phyloP scores from a whole-genome alignment of 1,140 invertebrate species.

The Solenopsis invicta region DNA sequence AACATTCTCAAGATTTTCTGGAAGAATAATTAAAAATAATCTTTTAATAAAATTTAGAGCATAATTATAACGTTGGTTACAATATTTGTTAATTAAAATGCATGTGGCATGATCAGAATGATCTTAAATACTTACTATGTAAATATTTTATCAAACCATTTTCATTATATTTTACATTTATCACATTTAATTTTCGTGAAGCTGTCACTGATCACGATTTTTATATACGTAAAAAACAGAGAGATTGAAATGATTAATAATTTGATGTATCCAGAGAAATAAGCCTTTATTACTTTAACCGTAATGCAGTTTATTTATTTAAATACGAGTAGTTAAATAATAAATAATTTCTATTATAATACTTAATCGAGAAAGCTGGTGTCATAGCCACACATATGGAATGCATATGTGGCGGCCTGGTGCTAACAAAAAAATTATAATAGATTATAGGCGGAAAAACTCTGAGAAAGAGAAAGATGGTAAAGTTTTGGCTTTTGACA shows the following conservation, averaged over 20 bases:
- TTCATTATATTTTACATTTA: neutral
- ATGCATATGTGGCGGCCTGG: neutral
- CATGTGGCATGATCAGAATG: neutral
- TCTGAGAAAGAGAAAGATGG: neutral
- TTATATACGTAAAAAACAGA: neutral
- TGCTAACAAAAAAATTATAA: slow-evolving; percentile 55
- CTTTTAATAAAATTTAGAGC: neutral
- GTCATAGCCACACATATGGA: slow-evolving; percentile 34
- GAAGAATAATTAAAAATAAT: neutral
- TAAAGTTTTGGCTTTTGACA: slow-evolving; percentile 73
- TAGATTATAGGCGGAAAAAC: slow-evolving; percentile 59
- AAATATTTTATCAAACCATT: neutral
- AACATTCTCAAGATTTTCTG: neutral
- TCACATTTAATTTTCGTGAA: neutral
- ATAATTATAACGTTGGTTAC: neutral
- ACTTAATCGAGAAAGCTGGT: slow-evolving; percentile 13
- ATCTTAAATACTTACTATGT: neutral
- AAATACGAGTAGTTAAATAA: neutral
- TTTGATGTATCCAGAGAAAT: neutral
- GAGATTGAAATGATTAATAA: neutral
- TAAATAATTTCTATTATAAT: slow-evolving; percentile 21
- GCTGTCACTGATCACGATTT: neutral
- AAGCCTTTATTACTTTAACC: neutral
- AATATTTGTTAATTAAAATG: neutral
- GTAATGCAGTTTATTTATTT: neutral